These are phyloP conservation scores for Drosophila silvestris DNA, from an alignment of 2,888 invertebrate genomes.

Conservation along the genomic window DNA sequence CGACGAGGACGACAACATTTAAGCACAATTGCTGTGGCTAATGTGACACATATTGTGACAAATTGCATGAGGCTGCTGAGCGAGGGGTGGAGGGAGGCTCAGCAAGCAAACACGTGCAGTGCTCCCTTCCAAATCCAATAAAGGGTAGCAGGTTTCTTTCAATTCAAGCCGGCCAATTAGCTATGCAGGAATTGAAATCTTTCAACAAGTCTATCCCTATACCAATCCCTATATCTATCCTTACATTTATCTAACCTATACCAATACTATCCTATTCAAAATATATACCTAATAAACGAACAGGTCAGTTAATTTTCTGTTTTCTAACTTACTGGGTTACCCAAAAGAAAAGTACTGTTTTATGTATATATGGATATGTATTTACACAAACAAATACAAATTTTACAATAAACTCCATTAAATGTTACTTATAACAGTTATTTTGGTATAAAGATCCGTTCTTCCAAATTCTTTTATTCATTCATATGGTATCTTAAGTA, in stretches of 20 bases:
- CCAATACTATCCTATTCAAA: too few species aligned
- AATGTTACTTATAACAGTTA: background rate
- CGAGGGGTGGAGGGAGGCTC: conserved; percentile 14
- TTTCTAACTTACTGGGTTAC: background rate
- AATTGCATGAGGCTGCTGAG: conserved; percentile 80
- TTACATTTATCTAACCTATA: background rate
- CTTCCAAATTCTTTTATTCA: background rate
- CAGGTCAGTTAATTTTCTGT: background rate
- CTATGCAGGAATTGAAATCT: background rate
- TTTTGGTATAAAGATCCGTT: background rate
- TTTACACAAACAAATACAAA: background rate
- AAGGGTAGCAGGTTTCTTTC: conserved; percentile 9
- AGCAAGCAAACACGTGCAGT: conserved; percentile 64
- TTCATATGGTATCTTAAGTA: background rate
- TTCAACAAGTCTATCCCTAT: background rate
- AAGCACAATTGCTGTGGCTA: conserved; percentile 84
- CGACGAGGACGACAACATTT: conserved; percentile 60
- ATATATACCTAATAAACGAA: background rate
- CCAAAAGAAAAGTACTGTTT: background rate
- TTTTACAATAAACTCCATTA: background rate
- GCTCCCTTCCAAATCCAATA: conserved; percentile 41
- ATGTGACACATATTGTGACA: conserved; percentile 86
- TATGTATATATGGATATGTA: background rate
- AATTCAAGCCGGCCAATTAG: background rate
- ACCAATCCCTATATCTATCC: background rate